Evolutionary conservation across 2,888 invertebrate genomes (phyloP).

Genomic region (Alitta virens): DNA sequence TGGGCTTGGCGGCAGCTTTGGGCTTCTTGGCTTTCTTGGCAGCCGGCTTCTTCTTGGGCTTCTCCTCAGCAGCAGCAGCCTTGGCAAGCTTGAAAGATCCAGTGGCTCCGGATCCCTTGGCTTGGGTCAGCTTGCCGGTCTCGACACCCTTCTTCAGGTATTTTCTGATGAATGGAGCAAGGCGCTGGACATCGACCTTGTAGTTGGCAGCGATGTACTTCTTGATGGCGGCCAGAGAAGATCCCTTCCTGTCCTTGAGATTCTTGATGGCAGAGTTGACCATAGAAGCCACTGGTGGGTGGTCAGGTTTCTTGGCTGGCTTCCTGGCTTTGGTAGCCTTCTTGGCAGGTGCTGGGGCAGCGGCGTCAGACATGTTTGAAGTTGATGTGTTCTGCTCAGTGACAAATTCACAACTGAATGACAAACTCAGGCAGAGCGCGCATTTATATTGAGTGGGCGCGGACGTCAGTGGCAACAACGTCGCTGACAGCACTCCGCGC

Average conservation of each 20-base stretch:
- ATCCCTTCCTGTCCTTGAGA: conserved; percentile 8
- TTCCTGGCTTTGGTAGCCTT: conserved; percentile 8
- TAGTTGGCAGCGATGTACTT: conserved; percentile 12
- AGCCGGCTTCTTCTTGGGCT: conserved; percentile 13
- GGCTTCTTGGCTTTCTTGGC: conserved; percentile 16
- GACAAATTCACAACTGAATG: too few species aligned
- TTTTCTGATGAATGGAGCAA: conserved; percentile 12
- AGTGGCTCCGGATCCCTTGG: conserved; percentile 12
- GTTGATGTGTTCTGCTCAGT: neutral
- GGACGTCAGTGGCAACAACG: too few species aligned
- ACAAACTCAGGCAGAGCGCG: too few species aligned
- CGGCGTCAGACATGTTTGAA: conserved; percentile 11
- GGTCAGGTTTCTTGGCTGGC: conserved; percentile 5
- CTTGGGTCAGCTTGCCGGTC: conserved; percentile 10
- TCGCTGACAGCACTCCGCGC: too few species aligned
- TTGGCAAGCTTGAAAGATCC: conserved; percentile 14
- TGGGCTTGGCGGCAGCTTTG: conserved; percentile 3
- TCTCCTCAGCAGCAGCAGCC: neutral
- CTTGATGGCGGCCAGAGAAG: conserved; percentile 16
- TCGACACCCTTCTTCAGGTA: conserved; percentile 9
- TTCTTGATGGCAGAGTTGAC: conserved; percentile 7
- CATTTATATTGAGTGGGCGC: too few species aligned
- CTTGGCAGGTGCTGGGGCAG: neutral
- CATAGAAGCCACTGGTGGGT: conserved; percentile 10
- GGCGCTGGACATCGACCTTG: conserved; percentile 8